Percentiles rank a stretch among this genome's conserved stretches.
phyloP scores from a whole-genome alignment of 2,888 invertebrate species.

The Lithosia quadra region DNA sequence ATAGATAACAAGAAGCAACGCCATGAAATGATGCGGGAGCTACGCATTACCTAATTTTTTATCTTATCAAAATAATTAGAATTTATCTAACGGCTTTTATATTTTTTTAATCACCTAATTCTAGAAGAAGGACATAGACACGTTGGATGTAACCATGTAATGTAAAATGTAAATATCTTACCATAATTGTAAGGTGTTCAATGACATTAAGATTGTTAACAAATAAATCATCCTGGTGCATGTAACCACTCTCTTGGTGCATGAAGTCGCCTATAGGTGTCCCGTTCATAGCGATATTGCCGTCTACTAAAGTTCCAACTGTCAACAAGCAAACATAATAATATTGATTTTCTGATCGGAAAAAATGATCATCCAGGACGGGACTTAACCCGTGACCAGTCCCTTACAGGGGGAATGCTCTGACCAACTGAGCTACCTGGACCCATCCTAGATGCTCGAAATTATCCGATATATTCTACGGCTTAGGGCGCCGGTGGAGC shows the following conservation, averaged over 20 bases:
- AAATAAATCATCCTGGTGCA: conserved; percentile 97
- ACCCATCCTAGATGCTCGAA: no score
- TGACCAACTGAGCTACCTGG: no score
- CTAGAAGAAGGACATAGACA: no score
- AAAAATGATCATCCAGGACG: no score
- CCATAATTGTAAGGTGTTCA: conserved; percentile 96
- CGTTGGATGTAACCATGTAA: no score
- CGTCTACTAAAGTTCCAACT: conserved; percentile 91
- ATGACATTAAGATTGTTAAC: conserved; percentile 94
- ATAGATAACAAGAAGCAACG: not conserved
- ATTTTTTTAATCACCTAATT: not conserved
- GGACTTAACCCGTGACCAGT: no score
- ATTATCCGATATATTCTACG: no score
- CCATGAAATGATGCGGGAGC: not conserved
- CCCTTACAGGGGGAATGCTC: no score
- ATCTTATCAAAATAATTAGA: not conserved
- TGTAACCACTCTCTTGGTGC: conserved; percentile 94
- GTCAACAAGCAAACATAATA: conserved; percentile 30
- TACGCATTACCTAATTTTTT: not conserved
- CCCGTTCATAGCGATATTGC: conserved; percentile 94
- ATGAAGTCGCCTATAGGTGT: conserved; percentile 90
- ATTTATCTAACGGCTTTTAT: not conserved
- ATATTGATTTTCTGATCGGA: no score
- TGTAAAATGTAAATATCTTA: no score
- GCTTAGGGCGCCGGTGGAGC: no score